Evolutionary conservation across 2,888 invertebrate genomes (phyloP).

Genomic region (Diabrotica balteata): DNA sequence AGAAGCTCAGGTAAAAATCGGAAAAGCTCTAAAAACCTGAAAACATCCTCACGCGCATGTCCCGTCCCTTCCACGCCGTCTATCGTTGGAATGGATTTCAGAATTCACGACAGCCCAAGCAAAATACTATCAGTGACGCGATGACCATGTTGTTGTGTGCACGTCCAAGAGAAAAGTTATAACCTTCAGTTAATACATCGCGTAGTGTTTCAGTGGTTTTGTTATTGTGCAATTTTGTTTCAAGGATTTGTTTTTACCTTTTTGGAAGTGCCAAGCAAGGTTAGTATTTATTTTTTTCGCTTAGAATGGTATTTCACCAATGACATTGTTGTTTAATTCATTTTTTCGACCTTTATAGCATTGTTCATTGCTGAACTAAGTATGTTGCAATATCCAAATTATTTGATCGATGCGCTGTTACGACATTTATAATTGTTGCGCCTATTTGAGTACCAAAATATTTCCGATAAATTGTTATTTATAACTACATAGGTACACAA

Average conservation of each 20-base stretch:
- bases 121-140: constrained; percentile 41
- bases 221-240: constrained; percentile 34
- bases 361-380: constrained; percentile 22
- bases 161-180: constrained; percentile 28
- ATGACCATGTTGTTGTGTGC: constrained; percentile 40
- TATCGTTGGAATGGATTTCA: constrained; percentile 38
- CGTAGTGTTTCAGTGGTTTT: constrained; percentile 35
- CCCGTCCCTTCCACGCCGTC: constrained; percentile 19
- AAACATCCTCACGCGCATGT: constrained; percentile 23
- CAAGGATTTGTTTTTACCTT: constrained; percentile 35
- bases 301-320: constrained; percentile 30
- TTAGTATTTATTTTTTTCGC: constrained; percentile 24
- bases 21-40: constrained; percentile 33
- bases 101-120: constrained; percentile 24
- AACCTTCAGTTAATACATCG: constrained; percentile 28
- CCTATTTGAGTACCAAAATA: no score
- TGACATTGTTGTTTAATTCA: constrained; percentile 38
- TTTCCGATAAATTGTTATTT: no score
- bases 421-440: constrained; percentile 17
- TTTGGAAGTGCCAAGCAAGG: constrained; percentile 37
- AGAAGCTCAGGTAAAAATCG: constrained; percentile 41
- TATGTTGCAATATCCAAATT: constrained; percentile 20
- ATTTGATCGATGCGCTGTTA: constrained; percentile 12
- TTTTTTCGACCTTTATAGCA: constrained; percentile 36
- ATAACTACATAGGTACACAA: no score